Evolutionary conservation across 2,113 vertebrate species (phyloP).

Genomic region (Suncus etruscus): DNA sequence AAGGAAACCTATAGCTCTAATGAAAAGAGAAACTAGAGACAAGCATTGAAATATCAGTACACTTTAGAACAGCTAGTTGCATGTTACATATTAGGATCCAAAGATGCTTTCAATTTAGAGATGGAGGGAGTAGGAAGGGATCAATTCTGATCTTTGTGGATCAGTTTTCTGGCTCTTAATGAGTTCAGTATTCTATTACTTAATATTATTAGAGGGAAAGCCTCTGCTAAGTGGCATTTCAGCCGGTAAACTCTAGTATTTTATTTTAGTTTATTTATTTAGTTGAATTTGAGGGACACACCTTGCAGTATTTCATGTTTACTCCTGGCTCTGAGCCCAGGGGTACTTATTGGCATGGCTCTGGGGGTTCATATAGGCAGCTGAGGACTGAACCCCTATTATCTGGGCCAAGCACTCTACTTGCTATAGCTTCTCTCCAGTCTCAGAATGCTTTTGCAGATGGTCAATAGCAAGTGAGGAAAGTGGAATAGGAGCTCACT

Average conservation of each 20-base stretch:
- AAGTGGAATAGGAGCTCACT: not conserved
- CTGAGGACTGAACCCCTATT: too few relatives aligned
- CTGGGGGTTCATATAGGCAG: too few relatives aligned
- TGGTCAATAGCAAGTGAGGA: constrained; percentile 26
- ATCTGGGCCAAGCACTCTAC: too few relatives aligned
- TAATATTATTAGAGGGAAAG: constrained; percentile 57
- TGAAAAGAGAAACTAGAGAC: constrained; percentile 1
- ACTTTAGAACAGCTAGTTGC: not conserved
- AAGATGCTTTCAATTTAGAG: not conserved
- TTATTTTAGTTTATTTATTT: not conserved
- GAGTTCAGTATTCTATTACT: not conserved
- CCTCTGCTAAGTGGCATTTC: constrained; percentile 46
- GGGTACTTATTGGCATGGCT: too few relatives aligned
- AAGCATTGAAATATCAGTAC: not conserved
- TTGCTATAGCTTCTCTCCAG: too few relatives aligned
- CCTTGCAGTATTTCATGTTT: too few relatives aligned
- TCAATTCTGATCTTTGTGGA: not conserved
- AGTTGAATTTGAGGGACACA: too few relatives aligned
- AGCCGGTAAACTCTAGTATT: not conserved
- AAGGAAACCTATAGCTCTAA: not conserved
- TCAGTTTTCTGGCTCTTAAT: not conserved
- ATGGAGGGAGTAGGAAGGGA: fast-evolving
- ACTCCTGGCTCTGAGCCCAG: too few relatives aligned
- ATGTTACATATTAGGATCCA: not conserved
- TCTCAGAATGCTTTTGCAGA: not conserved